phyloP scores from a whole-genome alignment of 2,113 vertebrate species.

The Triplophysa tibetana region DNA sequence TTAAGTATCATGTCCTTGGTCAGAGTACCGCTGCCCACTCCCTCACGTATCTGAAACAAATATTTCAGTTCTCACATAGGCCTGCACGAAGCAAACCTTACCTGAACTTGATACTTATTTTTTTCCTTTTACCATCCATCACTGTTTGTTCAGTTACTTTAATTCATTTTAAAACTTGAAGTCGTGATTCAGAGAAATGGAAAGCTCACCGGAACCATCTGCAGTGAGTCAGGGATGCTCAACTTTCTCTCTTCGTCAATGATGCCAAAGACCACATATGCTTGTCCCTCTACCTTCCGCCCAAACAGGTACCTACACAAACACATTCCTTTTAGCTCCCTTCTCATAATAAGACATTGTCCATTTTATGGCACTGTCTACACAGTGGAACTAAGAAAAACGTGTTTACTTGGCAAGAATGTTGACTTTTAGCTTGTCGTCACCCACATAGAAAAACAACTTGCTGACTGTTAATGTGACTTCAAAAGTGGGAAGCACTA shows the following conservation, averaged over 20 bases:
- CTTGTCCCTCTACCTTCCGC: slow-evolving; percentile 64
- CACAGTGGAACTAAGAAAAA: not conserved
- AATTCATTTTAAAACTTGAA: too few relatives aligned
- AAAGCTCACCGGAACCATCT: too few relatives aligned
- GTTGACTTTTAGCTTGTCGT: slow-evolving; percentile 62
- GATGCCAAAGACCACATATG: slow-evolving; percentile 76
- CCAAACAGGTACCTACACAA: slow-evolving; percentile 73
- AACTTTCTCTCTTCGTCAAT: not conserved
- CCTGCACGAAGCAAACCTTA: too few relatives aligned
- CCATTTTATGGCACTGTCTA: not conserved
- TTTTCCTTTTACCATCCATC: too few relatives aligned
- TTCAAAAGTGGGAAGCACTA: slow-evolving; percentile 69
- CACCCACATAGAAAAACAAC: slow-evolving; percentile 75
- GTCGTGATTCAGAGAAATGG: too few relatives aligned
- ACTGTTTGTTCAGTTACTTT: too few relatives aligned
- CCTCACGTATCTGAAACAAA: slow-evolving; percentile 38
- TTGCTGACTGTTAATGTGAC: slow-evolving; percentile 62
- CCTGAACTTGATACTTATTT: too few relatives aligned
- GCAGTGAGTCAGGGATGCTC: too few relatives aligned
- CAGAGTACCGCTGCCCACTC: slow-evolving; percentile 4
- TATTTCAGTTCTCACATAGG: not conserved
- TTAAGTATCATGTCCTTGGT: slow-evolving; percentile 23
- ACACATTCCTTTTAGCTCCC: not conserved
- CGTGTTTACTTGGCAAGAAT: slow-evolving; percentile 58
- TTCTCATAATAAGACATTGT: not conserved